Evolutionary conservation across 92 coral and sea anemone genomes (phyloP).

Genomic region (Pocillopora meandrina): DNA sequence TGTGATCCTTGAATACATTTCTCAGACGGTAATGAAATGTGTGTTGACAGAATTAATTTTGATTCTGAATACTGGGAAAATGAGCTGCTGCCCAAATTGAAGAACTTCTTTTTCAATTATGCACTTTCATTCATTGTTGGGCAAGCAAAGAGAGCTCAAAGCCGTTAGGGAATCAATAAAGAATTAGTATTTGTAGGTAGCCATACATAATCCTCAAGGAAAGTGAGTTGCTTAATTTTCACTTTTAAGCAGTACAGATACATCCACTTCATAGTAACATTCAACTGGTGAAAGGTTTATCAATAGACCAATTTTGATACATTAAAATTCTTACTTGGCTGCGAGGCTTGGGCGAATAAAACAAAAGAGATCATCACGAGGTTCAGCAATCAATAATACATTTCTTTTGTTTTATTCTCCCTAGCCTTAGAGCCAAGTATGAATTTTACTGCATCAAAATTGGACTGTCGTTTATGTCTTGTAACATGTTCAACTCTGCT

Average conservation of each 20-base stretch:
- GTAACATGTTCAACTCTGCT: slow-evolving; percentile 4
- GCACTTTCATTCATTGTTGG: slow-evolving; percentile 29
- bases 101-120: neutral
- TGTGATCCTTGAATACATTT: slow-evolving; percentile 36
- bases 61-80: slow-evolving; percentile 34
- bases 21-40: slow-evolving; percentile 27
- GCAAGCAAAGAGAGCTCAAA: neutral
- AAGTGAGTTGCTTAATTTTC: neutral
- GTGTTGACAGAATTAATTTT: slow-evolving; percentile 48
- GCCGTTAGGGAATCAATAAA: neutral
- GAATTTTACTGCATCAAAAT: neutral
- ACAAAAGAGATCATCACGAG: neutral
- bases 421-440: neutral
- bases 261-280: slow-evolving; percentile 1
- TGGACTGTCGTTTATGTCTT: neutral
- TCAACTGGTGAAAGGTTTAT: slow-evolving; percentile 4
- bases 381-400: slow-evolving; percentile 1
- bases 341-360: no score
- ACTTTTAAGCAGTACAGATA: slow-evolving; percentile 8
- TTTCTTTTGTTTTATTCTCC: no score
- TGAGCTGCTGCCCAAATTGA: neutral
- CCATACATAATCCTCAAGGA: slow-evolving; percentile 1
- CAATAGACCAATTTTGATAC: neutral
- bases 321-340: neutral
- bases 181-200: neutral